Base-by-base conservation (phyloP, 2,113 vertebrate species). In the Clarias batrachus region DNA sequence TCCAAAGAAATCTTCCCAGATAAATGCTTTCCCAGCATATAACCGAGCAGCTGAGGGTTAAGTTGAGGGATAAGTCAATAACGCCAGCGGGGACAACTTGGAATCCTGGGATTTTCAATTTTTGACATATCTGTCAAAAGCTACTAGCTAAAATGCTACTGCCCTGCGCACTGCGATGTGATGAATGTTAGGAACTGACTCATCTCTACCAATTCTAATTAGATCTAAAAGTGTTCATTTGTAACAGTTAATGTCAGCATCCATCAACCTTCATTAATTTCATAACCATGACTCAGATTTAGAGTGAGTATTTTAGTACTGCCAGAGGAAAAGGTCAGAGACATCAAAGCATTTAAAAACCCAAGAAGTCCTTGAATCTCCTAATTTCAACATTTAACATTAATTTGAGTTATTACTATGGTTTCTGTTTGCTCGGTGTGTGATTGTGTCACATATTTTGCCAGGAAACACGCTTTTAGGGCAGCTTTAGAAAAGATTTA, bases 321-420 rank as follows among this genome's bases (percentile, higher is more conserved):
- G 54, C 57, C 66, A 60, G 52, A 86, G 37, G 52, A 81, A 81
- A 71, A 73, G 59, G 84, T 85, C 73, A 86, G 57, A 27, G 12
- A 33, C 70, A 59, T 71, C 19, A 86, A 80, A 63, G 54, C 9
- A 63, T 52, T 76, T 65, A 30, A 77, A 77, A 65, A n/a, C 23
- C n/a, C 30, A 70, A 79, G 66, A 71, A 81, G 33, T 62, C 66
- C 8, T n/a, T 48, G 33, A 81, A 86, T 73, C 52, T 66, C 19
- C 27, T 56, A n/a, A 81, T 86, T 86, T 81, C 25, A 59, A 30
- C 85, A 48, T 68, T 57, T 63, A 13, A 74, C 16, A 27, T 23
- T 10, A 78, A 48, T 48, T 8, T 48, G 48, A 76, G 41, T 76
- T 54, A 76, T 76, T 54, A 76, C 73, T 48, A 76, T 48, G 71